Base-by-base conservation (phyloP, 64 coral and sea anemone genomes). In the Dendronephthya gigantea region DNA sequence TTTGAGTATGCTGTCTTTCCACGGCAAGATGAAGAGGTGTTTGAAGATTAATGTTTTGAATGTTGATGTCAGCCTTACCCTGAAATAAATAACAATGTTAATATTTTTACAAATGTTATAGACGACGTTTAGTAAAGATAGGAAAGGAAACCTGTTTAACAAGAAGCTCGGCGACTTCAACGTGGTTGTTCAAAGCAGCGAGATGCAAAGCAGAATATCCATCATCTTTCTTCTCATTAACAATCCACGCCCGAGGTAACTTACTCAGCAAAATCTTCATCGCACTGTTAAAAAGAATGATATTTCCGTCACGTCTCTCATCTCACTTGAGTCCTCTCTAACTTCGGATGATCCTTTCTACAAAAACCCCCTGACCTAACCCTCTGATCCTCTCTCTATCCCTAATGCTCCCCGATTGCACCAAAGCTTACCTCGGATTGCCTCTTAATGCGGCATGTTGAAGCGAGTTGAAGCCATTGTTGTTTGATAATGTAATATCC, bases 141-240 rank as follows among this genome's bases (percentile, higher is more conserved):
- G n/a, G 72, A 81, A 13, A 16, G 38, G 43, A 33, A 38, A 97
- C 94, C 90, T 98, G 92, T 90, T 93, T 98, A 27, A 93, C 95
- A 4, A 98, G 85, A 23, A 98, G 74, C 38, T 98, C 95, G 49
- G 95, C 95, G 15, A 98, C 95, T 59, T 98, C 95, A 15, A 91
- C 83, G 69, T 98, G 95, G 49, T 92, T 98, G 79, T 98, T 98
- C 69, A 98, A 89, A n/a, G 95, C 58, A 11, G 95, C 81, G 6
- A 98, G 87, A 45, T 98, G 95, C 22, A 93, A 65, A 10, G 92
- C 90, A n/a, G 89, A 89, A 33, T 98, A 98, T 0, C 95, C 95
- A 25, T 98, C 95, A 62, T 98, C 95, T 39, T 98, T 98, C 83
- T 93, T 98, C 45, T 98, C 95, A 48, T 98, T 98, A 45, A 93